These are phyloP conservation scores for Tenebrio molitor DNA, from an alignment of 1,140 invertebrate genomes.

Conservation along the genomic window DNA sequence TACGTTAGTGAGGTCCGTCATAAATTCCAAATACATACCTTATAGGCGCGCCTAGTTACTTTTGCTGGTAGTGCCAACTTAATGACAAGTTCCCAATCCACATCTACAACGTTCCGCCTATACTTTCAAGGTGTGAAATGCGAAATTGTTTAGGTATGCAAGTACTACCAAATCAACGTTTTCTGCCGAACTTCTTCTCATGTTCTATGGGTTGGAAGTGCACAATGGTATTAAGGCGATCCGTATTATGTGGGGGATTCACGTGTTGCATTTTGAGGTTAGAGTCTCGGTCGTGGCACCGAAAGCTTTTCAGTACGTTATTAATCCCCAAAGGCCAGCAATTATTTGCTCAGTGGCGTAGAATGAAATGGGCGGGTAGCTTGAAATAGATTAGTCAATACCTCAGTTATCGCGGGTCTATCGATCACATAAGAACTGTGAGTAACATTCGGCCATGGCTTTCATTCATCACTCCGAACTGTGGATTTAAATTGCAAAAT, in stretches of 20 bases:
- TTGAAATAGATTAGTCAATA: conserved; percentile 47
- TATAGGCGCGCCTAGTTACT: too few species aligned
- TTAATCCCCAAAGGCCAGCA: conserved; percentile 41
- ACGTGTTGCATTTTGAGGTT: conserved; percentile 36
- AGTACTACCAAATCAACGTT: too few species aligned
- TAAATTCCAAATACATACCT: too few species aligned
- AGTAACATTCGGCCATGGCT: conserved; percentile 30
- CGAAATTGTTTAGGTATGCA: too few species aligned
- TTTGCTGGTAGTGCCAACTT: too few species aligned
- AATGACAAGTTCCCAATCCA: too few species aligned
- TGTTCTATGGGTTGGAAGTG: too few species aligned
- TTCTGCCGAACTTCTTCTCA: too few species aligned
- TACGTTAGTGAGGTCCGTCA: too few species aligned
- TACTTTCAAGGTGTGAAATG: too few species aligned
- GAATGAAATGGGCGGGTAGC: conserved; percentile 40
- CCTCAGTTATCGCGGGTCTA: conserved; percentile 38
- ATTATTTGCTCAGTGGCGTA: conserved; percentile 45
- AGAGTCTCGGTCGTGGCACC: conserved; percentile 20
- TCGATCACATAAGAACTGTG: conserved; percentile 30
- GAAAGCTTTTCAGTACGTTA: conserved; percentile 34
- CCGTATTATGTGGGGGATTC: neutral
- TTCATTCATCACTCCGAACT: conserved; percentile 18
- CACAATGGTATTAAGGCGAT: neutral
- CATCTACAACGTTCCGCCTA: too few species aligned
- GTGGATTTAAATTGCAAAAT: conserved; percentile 29